Base-by-base conservation (phyloP, 2,797 vertebrate species). In the Petrocephalus sullivani region DNA sequence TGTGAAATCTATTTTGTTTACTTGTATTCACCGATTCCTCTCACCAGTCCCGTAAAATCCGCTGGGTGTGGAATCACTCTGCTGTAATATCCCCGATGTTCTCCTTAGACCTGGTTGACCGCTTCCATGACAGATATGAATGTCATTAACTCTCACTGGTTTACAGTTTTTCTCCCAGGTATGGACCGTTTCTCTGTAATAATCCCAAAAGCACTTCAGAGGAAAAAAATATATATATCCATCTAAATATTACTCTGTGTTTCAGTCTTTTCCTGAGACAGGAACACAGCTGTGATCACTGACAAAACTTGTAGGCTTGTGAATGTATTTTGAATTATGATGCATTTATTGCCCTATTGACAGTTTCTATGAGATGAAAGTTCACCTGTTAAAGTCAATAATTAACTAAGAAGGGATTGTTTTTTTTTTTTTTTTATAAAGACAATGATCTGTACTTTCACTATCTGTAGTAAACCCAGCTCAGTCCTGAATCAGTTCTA, bases 361-460 rank as follows among this genome's bases (percentile, higher is more conserved):
- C 83, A 37, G 54, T 57, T 41, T 86, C 57, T 21, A 12, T 60
- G 37, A n/a, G 85, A 33, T n/a, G 41, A 61, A 86, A 86, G 85
- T 86, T 86, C 85, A 86, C 85, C 56, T 46, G 16, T 37, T 37
- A 64, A 61, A 86, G 57, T 86, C 57, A 86, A 61, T 86, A 21
- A 86, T 86, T 61, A 86, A 86, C 85, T 9, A 41, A 9, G 49
- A 61, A 61, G 57, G 21, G 51, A 86, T 61, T n/a, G n/a, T 28
- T 28, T 28, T 28, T 28, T 28, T 28, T 28, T 28, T 28, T 28
- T 28, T 28, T 28, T 28, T 28, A 0, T 28, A 28, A 28, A 28
- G 78, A 12, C 46, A 12, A 49, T 81, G 41, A 81, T 49, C 37
- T 82, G 78, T 12, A n/a, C 41, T 21, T 53, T 82, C 49, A 53